phyloP scores from a whole-genome alignment of 1,140 invertebrate genomes.

The Brachionus rotundiformis region DNA sequence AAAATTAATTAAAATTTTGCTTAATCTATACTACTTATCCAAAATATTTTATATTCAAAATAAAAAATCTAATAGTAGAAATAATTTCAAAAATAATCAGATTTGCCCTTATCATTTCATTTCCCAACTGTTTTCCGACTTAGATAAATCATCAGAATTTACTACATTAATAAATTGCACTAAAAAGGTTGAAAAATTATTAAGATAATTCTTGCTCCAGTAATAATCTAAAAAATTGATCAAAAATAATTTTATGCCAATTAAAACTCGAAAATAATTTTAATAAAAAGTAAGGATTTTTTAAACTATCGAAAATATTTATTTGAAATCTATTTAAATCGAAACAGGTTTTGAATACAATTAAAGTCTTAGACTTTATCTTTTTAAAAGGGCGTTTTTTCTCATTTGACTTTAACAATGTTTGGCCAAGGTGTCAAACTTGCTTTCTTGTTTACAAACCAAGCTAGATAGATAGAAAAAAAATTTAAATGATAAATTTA shows the following conservation, averaged over 20 bases:
- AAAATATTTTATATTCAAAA: background rate
- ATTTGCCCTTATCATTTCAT: background rate
- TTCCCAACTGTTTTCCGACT: background rate
- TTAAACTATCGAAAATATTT: background rate
- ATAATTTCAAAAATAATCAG: background rate
- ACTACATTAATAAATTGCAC: background rate
- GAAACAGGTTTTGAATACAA: background rate
- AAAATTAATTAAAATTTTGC: too few relatives aligned
- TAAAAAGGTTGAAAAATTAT: background rate
- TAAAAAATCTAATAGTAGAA: background rate
- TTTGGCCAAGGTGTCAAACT: background rate
- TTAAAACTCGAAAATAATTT: background rate
- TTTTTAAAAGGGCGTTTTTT: background rate
- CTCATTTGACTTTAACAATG: background rate
- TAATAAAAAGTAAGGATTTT: too few relatives aligned
- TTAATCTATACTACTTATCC: too few relatives aligned
- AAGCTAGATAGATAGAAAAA: too few relatives aligned
- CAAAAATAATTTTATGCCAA: background rate
- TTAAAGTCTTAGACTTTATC: background rate
- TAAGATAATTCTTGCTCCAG: background rate
- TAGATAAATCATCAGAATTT: background rate
- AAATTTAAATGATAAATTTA: too few relatives aligned
- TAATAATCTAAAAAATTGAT: constrained; percentile 6
- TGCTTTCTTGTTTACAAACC: background rate
- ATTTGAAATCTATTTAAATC: background rate